Evolutionary conservation across 2,888 invertebrate species (phyloP).

Genomic region (Opisthograptis luteolata): DNA sequence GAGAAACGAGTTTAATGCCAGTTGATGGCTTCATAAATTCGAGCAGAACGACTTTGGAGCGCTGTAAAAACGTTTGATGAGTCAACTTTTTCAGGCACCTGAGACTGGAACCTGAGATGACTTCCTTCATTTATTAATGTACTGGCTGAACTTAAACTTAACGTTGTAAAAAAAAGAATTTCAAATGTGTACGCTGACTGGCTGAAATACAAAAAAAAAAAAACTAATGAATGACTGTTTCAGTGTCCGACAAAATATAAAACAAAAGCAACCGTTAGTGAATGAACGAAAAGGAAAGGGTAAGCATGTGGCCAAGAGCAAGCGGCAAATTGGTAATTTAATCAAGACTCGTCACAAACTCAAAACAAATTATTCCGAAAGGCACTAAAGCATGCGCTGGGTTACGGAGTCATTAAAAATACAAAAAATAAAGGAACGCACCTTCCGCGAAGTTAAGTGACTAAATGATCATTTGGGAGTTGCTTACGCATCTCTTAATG

Average conservation of each 20-base stretch:
- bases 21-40: slow-evolving; percentile 27
- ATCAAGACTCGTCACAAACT: slow-evolving; percentile 55
- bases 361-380: slow-evolving; percentile 62
- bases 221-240: no score
- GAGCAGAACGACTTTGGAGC: slow-evolving; percentile 6
- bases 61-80: slow-evolving; percentile 25
- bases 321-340: slow-evolving; percentile 44
- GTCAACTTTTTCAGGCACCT: slow-evolving; percentile 24
- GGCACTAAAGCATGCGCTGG: slow-evolving; percentile 45
- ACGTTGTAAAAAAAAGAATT: no score
- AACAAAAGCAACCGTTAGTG: slow-evolving; percentile 43
- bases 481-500: slow-evolving; percentile 47
- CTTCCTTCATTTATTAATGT: not conserved
- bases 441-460: slow-evolving; percentile 63
- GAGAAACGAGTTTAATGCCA: slow-evolving; percentile 35
- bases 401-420: slow-evolving; percentile 28
- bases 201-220: not conserved
- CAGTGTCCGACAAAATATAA: slow-evolving; percentile 20
- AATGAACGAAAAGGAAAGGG: slow-evolving; percentile 55
- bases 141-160: no score
- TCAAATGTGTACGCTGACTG: no score
- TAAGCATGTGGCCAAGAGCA: slow-evolving; percentile 44
- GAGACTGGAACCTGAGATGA: slow-evolving; percentile 1
- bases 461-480: slow-evolving; percentile 55
- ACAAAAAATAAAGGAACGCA: slow-evolving; percentile 32